Percentiles rank a stretch among this genome's conserved stretches.
These are phyloP conservation scores for Tortrix viridana DNA, from an alignment of 2,888 invertebrate genomes.

Conservation along the genomic window DNA sequence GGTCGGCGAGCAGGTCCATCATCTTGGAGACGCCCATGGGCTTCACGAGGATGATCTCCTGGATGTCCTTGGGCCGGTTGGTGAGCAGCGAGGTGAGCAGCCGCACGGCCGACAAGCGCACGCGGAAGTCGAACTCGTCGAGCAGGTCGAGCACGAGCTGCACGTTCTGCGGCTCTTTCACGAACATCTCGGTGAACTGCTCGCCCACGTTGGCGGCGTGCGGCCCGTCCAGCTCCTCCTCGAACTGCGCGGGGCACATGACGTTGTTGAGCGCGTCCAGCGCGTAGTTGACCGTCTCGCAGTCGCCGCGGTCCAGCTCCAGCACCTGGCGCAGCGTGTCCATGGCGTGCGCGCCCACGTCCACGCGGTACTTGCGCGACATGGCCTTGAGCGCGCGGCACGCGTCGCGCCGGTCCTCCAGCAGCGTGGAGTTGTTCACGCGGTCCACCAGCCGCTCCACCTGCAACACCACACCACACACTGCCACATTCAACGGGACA, in stretches of 20 bases:
- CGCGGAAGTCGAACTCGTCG: conserved; percentile 97
- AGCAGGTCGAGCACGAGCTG: conserved; percentile 91
- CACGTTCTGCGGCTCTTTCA: conserved; percentile 94
- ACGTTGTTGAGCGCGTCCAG: conserved; percentile 96
- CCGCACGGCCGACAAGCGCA: conserved; percentile 95
- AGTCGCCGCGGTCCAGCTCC: conserved; percentile 94
- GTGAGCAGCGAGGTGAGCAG: conserved; percentile 94
- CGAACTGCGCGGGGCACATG: conserved; percentile 91
- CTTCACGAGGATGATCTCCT: conserved; percentile 93
- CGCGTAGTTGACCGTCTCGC: conserved; percentile 96
- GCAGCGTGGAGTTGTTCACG: conserved; percentile 94
- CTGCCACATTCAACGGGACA: too few species aligned
- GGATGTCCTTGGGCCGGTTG: conserved; percentile 93
- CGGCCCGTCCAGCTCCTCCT: conserved; percentile 90
- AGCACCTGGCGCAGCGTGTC: conserved; percentile 90
- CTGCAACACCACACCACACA: conserved; percentile 64
- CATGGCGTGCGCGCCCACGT: conserved; percentile 98
- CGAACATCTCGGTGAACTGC: conserved; percentile 98
- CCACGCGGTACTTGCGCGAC: conserved; percentile 95
- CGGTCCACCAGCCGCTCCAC: conserved; percentile 97
- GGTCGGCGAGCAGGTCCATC: conserved; percentile 97
- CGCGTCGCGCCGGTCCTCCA: conserved; percentile 98
- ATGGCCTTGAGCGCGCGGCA: conserved; percentile 96
- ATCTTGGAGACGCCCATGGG: conserved; percentile 99
- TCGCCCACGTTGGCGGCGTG: conserved; percentile 90